Evolutionary conservation across 2,888 invertebrate genomes (phyloP).

Genomic region (Melitaea athalia): DNA sequence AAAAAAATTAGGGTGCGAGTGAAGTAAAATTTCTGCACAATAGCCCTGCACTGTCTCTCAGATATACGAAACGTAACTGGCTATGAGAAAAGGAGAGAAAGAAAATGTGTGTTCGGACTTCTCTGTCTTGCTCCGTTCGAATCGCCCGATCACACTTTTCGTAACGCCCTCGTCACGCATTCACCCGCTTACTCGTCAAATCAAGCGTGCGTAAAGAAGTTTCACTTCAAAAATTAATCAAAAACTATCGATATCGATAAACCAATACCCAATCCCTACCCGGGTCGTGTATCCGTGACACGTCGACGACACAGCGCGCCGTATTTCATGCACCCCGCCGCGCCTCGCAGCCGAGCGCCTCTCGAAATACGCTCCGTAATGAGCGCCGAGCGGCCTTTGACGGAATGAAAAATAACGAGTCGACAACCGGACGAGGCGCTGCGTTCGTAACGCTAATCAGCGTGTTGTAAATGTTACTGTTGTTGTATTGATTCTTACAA

Average conservation of each 20-base stretch:
- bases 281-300: conserved; percentile 71
- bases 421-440: conserved; percentile 31
- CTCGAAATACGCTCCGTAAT: conserved; percentile 44
- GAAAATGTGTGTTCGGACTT: too few relatives aligned
- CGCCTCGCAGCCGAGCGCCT: conserved; percentile 60
- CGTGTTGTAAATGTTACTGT: neutral
- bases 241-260: conserved; percentile 30
- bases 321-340: conserved; percentile 72
- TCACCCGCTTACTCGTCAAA: too few relatives aligned
- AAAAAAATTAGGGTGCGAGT: too few relatives aligned
- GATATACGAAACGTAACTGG: too few relatives aligned
- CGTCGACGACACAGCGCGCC: conserved; percentile 58
- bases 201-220: too few relatives aligned
- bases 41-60: too few relatives aligned
- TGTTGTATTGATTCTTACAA: neutral
- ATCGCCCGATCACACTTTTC: too few relatives aligned
- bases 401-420: conserved; percentile 45
- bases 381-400: conserved; percentile 44
- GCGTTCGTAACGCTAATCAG: conserved; percentile 6
- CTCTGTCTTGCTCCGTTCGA: too few relatives aligned
- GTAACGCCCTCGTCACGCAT: too few relatives aligned
- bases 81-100: too few relatives aligned
- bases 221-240: neutral
- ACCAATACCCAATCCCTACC: conserved; percentile 42
- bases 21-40: too few relatives aligned